These are phyloP conservation scores for Callipepla squamata DNA, from an alignment of 2,113 vertebrate genomes.

Conservation along the genomic window DNA sequence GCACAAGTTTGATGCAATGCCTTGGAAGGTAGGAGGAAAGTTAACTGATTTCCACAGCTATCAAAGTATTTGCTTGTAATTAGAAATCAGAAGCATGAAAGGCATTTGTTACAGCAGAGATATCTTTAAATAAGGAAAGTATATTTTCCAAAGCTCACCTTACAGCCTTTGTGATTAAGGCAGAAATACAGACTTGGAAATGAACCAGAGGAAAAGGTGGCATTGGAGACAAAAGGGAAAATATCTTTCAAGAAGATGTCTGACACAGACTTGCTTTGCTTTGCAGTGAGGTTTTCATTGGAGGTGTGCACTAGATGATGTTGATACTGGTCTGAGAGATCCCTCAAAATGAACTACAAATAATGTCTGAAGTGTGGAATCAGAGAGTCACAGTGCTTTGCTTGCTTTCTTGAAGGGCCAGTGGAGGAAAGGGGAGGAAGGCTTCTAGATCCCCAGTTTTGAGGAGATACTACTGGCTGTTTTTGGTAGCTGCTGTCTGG, in stretches of 20 bases:
- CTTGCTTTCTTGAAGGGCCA: neutral
- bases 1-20: constrained; percentile 1
- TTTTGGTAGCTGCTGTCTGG: neutral
- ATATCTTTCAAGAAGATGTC: neutral
- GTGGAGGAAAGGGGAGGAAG: neutral
- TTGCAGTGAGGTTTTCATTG: neutral
- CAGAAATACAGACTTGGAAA: neutral
- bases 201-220: neutral
- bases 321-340: neutral
- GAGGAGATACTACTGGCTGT: neutral
- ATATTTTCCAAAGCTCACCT: neutral
- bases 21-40: constrained; percentile 38
- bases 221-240: neutral
- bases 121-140: constrained; percentile 20
- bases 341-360: neutral
- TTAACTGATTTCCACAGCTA: constrained; percentile 31
- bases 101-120: constrained; percentile 29
- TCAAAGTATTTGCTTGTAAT: constrained; percentile 58
- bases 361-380: fast-evolving
- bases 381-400: neutral
- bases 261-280: neutral
- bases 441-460: neutral
- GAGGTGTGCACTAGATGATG: neutral
- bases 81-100: constrained; percentile 48
- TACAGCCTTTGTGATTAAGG: neutral